Evolutionary conservation across 2,797 vertebrate genomes (phyloP).

Genomic region (Syngnathus rostellatus): DNA sequence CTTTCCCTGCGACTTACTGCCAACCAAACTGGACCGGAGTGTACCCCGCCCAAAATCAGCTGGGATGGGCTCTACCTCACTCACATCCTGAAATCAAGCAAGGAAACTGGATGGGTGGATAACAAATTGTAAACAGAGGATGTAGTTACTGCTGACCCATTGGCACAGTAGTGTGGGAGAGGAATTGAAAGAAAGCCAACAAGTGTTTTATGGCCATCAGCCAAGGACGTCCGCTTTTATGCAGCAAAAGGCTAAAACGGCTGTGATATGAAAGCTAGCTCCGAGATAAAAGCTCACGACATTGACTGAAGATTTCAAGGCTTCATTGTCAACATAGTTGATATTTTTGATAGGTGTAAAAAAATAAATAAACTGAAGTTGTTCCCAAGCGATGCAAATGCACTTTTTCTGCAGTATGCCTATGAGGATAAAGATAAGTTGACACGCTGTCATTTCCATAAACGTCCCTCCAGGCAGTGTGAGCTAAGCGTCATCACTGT

Average conservation of each 20-base stretch:
- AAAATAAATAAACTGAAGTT: background rate
- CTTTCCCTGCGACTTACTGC: too few species aligned
- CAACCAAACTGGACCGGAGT: too few species aligned
- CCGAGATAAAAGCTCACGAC: background rate
- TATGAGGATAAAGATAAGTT: constrained; percentile 5
- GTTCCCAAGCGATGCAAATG: constrained; percentile 3
- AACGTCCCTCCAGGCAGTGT: constrained; percentile 33
- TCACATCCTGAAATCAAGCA: too few species aligned
- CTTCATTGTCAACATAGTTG: background rate
- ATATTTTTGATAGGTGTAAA: background rate
- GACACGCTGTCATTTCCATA: constrained; percentile 18
- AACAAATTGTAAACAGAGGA: background rate
- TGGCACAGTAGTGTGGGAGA: background rate
- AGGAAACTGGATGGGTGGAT: too few species aligned
- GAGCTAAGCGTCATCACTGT: constrained; percentile 14
- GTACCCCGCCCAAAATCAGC: too few species aligned
- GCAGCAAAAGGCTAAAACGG: background rate
- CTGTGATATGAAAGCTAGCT: background rate
- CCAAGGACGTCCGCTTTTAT: background rate
- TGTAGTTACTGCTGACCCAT: background rate
- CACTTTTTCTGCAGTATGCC: background rate
- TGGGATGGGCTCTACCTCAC: too few species aligned
- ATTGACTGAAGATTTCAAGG: background rate
- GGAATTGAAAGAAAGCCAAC: background rate
- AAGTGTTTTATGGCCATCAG: background rate